Evolutionary conservation across 2,113 vertebrate genomes (phyloP).

Genomic region (Scatophagus argus): DNA sequence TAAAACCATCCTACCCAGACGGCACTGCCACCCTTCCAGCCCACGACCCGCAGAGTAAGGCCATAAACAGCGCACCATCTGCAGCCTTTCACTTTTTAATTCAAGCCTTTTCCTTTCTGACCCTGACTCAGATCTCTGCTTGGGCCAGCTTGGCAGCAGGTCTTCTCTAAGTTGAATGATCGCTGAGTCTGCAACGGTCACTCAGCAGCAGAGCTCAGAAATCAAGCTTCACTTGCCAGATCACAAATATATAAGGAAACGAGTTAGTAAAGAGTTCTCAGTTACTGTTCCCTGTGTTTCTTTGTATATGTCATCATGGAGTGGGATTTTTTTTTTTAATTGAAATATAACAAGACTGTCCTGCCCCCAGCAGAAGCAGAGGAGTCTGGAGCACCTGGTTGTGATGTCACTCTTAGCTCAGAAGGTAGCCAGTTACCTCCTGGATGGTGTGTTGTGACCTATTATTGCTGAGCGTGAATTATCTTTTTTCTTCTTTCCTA

Average conservation of each 20-base stretch:
- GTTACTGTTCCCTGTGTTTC: background rate
- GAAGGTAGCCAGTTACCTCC: constrained; percentile 75
- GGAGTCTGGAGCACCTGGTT: constrained; percentile 43
- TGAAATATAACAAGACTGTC: constrained; percentile 34
- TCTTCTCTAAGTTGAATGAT: background rate
- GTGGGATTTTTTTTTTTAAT: background rate
- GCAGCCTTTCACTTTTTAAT: background rate
- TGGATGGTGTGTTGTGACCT: constrained; percentile 60
- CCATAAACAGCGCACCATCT: background rate
- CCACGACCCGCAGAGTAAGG: constrained; percentile 78
- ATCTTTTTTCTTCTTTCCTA: background rate
- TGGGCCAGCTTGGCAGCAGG: background rate
- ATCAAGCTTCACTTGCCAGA: background rate
- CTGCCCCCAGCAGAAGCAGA: constrained; percentile 61
- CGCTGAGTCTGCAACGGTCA: constrained; percentile 1
- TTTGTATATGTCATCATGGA: background rate
- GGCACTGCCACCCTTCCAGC: constrained; percentile 83
- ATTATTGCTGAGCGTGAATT: constrained; percentile 8
- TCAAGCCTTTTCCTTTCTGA: constrained; percentile 3
- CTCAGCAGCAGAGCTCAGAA: background rate
- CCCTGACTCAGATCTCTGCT: background rate
- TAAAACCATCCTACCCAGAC: constrained; percentile 92
- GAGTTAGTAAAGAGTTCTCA: background rate
- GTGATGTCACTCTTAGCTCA: constrained; percentile 79
- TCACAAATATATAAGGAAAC: background rate